Conservation (phyloP, 2,888 invertebrate species). For the Amiota communis region DNA sequence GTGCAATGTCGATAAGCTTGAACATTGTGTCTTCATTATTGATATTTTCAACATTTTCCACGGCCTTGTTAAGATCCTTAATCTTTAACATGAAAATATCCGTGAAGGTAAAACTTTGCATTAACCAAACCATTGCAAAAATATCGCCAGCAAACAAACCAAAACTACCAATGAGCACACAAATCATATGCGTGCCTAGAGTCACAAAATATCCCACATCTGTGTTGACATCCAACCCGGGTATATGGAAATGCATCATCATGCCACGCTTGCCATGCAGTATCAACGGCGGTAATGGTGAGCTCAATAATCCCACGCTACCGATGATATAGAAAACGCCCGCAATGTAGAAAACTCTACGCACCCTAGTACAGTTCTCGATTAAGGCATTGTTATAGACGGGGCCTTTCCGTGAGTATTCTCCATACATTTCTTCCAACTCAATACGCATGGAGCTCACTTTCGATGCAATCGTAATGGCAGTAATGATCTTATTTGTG, state of each 20-base stretch:
- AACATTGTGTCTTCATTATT: background rate
- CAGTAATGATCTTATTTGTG: constrained; percentile 43
- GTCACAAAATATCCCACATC: constrained; percentile 46
- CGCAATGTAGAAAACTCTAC: constrained; percentile 22
- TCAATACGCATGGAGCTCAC: constrained; percentile 31
- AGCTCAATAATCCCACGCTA: constrained; percentile 12
- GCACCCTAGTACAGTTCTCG: constrained; percentile 28
- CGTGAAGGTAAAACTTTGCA: constrained; percentile 48
- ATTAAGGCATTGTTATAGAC: constrained; percentile 38
- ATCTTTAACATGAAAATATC: constrained; percentile 52
- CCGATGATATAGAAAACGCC: constrained; percentile 35
- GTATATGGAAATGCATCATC: constrained; percentile 54
- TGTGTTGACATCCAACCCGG: constrained; percentile 46
- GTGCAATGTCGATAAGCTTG: constrained; percentile 43
- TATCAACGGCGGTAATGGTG: constrained; percentile 27
- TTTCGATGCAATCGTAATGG: constrained; percentile 18
- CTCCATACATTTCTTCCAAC: constrained; percentile 39
- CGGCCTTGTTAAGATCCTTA: constrained; percentile 42
- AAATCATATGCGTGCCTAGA: constrained; percentile 41
- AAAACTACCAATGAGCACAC: constrained; percentile 41
- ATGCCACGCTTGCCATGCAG: constrained; percentile 37
- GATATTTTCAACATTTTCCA: constrained; percentile 1
- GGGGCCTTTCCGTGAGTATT: constrained; percentile 41
- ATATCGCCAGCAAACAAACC: constrained; percentile 56
- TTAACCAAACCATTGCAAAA: constrained; percentile 43